These are phyloP conservation scores for Trididemnum clinides DNA, from an alignment of 23 tunicate genomes.

Conservation along the genomic window DNA sequence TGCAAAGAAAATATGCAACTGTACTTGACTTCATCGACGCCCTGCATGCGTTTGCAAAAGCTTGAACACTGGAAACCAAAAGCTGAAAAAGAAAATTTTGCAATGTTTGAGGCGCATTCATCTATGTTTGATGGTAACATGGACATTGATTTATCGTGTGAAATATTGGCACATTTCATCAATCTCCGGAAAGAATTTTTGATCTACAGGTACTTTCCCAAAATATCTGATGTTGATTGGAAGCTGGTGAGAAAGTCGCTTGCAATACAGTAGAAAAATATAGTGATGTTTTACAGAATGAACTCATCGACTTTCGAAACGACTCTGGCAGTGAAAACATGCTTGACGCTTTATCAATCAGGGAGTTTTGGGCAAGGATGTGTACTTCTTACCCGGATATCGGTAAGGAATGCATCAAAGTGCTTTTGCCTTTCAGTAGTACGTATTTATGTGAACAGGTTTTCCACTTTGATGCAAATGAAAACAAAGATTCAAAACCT, in stretches of 20 bases:
- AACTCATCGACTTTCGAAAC: conserved; percentile 38
- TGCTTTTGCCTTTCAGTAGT: conserved; percentile 62
- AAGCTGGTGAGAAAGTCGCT: background rate
- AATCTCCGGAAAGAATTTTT: background rate
- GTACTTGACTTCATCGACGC: conserved; percentile 37
- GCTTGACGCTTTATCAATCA: conserved; percentile 38
- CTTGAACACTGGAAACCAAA: conserved; percentile 43
- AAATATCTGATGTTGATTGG: background rate
- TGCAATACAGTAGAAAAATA: background rate
- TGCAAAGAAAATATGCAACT: conserved; percentile 42
- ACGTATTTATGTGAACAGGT: conserved; percentile 65
- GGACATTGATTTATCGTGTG: background rate
- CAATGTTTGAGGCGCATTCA: background rate
- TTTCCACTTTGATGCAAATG: conserved; percentile 58
- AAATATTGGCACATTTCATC: background rate
- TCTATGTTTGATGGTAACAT: background rate
- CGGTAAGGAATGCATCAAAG: conserved; percentile 60
- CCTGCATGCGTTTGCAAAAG: conserved; percentile 50
- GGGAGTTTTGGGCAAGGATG: conserved; percentile 59
- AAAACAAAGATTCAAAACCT: conserved; percentile 33
- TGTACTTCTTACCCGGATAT: conserved; percentile 61
- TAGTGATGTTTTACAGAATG: background rate
- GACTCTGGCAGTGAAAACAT: conserved; percentile 42
- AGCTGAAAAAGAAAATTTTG: too few species aligned
- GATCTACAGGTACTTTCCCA: background rate